Evolutionary conservation across 2,113 vertebrate species (phyloP), one percentile per base, ranked within the genome.

Genomic region (Fregetta grallaria): DNA sequence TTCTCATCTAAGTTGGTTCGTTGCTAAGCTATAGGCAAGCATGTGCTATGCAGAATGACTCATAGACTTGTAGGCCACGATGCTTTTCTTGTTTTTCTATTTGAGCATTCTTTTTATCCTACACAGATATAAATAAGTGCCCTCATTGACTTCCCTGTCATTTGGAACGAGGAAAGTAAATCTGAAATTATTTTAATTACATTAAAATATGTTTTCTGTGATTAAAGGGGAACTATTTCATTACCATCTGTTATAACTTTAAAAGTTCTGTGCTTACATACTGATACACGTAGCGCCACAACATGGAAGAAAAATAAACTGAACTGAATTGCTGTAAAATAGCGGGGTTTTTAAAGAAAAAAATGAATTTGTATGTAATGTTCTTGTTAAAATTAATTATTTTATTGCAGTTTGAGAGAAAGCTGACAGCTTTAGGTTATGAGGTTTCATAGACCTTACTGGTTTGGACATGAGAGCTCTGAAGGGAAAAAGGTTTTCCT

Each of bases 71-170:
- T 30, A 83, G 91, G 91, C 86, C 74, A 82, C 70, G 86, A 87
- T 85, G 83, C 88, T 94, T 96, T 96, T 95, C 92, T 84, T 92
- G 92, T 55, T 49, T 76, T 95, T 56, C 78, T 79, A 93, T 22
- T 84, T 84, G 36, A 94, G 73, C 63, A 10, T 66, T 74, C 63
- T 56, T 67, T 52, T 68, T 83, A 53, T 50, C 80, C 70, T 25
- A 82, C 70, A 47, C 49, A 34, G 84, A 82, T 23, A 94, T n/a
- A 94, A 95, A 87, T 92, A 88, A 90, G 36, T 85, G 92, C 65
- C 67, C 88, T 78, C 1, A 1, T 12, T 90, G 50, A 15, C 34
- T 78, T 76, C 36, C 65, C 40, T 34, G 6, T 72, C 44, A n/a
- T 79, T 91, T 59, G 32, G n/a, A 58, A 63, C n/a, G 3, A 44